phyloP scores from a whole-genome alignment of 2,797 vertebrate genomes.

The Manis pentadactyla region DNA sequence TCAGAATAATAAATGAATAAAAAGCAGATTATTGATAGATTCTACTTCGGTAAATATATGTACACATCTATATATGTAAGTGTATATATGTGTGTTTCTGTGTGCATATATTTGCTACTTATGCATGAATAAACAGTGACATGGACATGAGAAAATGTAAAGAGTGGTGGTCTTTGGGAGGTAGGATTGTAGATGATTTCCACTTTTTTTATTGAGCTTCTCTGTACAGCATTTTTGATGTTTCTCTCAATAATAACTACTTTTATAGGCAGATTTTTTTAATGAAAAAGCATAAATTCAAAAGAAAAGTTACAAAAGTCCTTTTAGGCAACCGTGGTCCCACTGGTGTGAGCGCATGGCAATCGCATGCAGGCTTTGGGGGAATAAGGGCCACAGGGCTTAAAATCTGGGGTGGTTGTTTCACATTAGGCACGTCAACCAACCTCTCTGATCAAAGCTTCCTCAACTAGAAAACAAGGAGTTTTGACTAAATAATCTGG shows the following conservation, averaged over 20 bases:
- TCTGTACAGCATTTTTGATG: background rate
- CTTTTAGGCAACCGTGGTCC: too few species aligned
- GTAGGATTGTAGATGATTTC: fast-evolving
- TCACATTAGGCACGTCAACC: background rate
- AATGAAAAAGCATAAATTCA: background rate
- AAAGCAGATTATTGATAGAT: background rate
- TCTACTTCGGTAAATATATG: too few species aligned
- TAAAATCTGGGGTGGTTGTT: fast-evolving
- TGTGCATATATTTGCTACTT: too few species aligned
- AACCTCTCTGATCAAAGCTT: background rate
- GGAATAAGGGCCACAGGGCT: fast-evolving
- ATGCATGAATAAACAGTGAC: background rate
- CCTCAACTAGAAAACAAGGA: background rate
- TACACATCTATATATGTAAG: fast-evolving
- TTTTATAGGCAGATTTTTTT: background rate
- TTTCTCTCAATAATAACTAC: background rate
- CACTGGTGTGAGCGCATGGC: fast-evolving
- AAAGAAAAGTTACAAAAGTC: background rate
- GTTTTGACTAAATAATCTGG: background rate
- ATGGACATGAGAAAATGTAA: fast-evolving
- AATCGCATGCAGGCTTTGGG: fast-evolving
- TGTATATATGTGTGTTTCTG: fast-evolving
- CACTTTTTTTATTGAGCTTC: background rate
- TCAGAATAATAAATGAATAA: background rate
- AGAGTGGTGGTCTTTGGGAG: fast-evolving